Evolutionary conservation across 1,140 invertebrate species (phyloP), one percentile per base, ranked within the genome.

Genomic region (Drosophila kohkoa): DNA sequence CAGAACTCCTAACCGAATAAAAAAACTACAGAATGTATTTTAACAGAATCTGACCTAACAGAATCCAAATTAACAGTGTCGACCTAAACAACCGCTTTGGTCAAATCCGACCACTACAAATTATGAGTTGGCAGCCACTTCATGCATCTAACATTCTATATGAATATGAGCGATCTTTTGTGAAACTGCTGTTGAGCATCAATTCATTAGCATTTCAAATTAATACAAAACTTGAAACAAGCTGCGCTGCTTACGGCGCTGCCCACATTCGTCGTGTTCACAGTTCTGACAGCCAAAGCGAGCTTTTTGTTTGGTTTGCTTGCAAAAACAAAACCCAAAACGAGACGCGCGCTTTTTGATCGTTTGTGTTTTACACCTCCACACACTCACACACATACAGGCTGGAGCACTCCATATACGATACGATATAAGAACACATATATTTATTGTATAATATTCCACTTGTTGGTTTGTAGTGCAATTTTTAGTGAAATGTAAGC

Each of bases 181-280:
- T 51, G 68, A 48, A 57, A 38, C 63, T 43, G 13, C 7, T 43
- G 13, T 3, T n/a, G 30, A 35, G 65, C 46, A 59, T 58, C 62
- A 72, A 74, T 80, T 77, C 66, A 88, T 83, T 88, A 70, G 85
- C 80, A 89, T 80, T 88, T 89, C 60, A 64, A 71, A 75, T 82
- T 83, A 59, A 58, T 81, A 70, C 60, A 68, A 69, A 78, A 72
- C 74, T 67, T 70, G 64, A 83, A 58, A 74, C 82, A 68, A 86
- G 65, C 67, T 67, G 45, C 52, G 65, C 41, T 75, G 45, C 15
- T 15, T 28, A 57, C 28, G 51, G 30, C 52, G 32, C 15, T 35
- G 15, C 13, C 15, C 1, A 28, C 32, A 5, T 32, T 8, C 32
- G 55, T 13, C 7, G 13, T 11, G 41, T n/a, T 13, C 49, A 11